Evolutionary conservation across 2,888 invertebrate species (phyloP).

Genomic region (Drosophila sordidapex): DNA sequence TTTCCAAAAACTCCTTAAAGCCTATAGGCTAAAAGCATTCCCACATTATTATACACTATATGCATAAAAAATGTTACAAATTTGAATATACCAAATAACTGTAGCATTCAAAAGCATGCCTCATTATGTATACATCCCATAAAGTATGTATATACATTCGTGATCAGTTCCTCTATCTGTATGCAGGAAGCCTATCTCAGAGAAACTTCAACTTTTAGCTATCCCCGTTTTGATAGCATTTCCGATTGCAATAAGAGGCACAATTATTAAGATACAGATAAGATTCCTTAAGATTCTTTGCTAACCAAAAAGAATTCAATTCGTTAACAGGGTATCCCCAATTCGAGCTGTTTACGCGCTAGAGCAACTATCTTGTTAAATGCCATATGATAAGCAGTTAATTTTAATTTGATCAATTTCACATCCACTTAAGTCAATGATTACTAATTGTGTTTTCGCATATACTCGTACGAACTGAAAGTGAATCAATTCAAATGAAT

Average conservation of each 20-base stretch:
- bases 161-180: background rate
- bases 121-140: no score
- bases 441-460: background rate
- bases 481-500: background rate
- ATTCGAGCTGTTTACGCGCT: background rate
- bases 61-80: background rate
- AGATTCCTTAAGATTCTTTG: background rate
- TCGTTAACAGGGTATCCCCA: background rate
- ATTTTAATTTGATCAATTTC: background rate
- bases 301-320: background rate
- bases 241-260: no score
- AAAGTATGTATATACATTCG: background rate
- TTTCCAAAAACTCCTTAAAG: background rate
- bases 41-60: background rate
- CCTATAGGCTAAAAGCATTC: background rate
- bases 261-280: background rate
- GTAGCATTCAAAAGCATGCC: background rate
- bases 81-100: background rate
- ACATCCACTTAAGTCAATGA: background rate
- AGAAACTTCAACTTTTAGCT: background rate
- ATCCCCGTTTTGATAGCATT: background rate
- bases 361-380: background rate
- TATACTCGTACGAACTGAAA: background rate
- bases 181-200: background rate
- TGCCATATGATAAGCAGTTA: background rate